These are phyloP conservation scores for Pantelozetes paolii DNA, from an alignment of 2,888 invertebrate species.

Conservation along the genomic window DNA sequence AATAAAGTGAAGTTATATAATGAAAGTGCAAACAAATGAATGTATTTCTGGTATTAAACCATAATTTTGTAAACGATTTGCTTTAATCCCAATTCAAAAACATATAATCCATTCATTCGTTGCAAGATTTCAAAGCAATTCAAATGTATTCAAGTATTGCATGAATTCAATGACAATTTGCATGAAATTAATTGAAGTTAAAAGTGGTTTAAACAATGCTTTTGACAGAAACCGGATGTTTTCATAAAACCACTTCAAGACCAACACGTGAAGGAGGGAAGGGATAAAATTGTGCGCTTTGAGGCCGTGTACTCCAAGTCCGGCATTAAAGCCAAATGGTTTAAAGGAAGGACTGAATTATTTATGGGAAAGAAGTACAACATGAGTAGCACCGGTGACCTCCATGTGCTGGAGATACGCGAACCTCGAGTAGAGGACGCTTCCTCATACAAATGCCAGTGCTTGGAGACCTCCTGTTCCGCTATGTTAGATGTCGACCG, in stretches of 20 bases:
- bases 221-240: constrained; percentile 75
- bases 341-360: constrained; percentile 69
- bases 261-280: constrained; percentile 88
- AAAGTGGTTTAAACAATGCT: neutral
- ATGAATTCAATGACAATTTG: neutral
- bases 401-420: constrained; percentile 81
- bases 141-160: neutral
- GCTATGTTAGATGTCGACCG: constrained; percentile 94
- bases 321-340: constrained; percentile 64
- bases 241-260: constrained; percentile 93
- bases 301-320: constrained; percentile 93
- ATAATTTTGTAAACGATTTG: no score
- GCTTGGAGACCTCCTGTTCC: constrained; percentile 79
- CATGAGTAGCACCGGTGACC: constrained; percentile 84
- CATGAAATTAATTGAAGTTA: neutral
- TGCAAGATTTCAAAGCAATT: no score
- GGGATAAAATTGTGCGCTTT: constrained; percentile 89
- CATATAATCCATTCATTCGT: no score
- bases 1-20: no score
- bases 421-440: constrained; percentile 92
- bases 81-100: no score
- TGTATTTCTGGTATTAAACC: no score
- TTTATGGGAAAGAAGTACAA: constrained; percentile 95
- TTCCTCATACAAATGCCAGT: constrained; percentile 93
- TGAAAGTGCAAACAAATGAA: no score